These are phyloP conservation scores for Chloromyia formosa DNA, from an alignment of 2,888 invertebrate species.

Conservation along the genomic window DNA sequence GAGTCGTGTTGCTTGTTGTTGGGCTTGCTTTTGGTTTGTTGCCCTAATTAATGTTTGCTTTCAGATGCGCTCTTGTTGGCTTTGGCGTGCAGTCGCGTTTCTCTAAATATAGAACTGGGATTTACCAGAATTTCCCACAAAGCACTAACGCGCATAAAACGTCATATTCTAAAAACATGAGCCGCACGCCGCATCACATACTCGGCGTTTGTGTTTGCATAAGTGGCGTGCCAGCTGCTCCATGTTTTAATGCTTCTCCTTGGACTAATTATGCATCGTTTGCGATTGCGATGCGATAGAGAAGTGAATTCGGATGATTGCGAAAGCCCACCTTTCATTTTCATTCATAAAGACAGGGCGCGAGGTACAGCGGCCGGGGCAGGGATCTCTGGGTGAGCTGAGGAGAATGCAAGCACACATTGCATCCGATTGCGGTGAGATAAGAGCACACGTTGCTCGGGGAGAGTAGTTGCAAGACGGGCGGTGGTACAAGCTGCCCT, in stretches of 20 bases:
- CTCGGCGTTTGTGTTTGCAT: neutral
- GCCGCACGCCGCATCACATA: neutral
- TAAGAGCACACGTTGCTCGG: neutral
- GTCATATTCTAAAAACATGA: neutral
- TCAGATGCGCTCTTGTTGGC: too few relatives aligned
- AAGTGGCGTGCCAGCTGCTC: constrained; percentile 1
- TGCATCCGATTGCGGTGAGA: too few relatives aligned
- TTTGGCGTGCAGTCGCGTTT: neutral
- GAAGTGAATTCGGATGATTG: constrained; percentile 15
- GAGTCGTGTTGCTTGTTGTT: too few relatives aligned
- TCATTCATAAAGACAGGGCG: neutral
- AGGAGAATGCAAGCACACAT: too few relatives aligned
- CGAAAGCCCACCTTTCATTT: constrained; percentile 38
- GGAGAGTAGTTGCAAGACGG: neutral
- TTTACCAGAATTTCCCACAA: neutral
- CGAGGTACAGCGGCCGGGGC: neutral
- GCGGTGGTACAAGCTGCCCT: neutral
- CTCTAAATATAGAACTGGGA: neutral
- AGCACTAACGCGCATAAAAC: neutral
- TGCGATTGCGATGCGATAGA: neutral
- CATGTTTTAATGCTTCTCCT: constrained; percentile 1
- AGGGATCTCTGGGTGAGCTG: too few relatives aligned
- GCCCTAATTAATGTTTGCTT: too few relatives aligned
- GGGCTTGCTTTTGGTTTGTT: too few relatives aligned
- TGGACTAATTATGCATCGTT: constrained; percentile 27